Percentiles rank a stretch among this genome's conserved stretches.
These are phyloP conservation scores for Glossosoma conforme DNA, from an alignment of 1,140 invertebrate species.

Conservation along the genomic window DNA sequence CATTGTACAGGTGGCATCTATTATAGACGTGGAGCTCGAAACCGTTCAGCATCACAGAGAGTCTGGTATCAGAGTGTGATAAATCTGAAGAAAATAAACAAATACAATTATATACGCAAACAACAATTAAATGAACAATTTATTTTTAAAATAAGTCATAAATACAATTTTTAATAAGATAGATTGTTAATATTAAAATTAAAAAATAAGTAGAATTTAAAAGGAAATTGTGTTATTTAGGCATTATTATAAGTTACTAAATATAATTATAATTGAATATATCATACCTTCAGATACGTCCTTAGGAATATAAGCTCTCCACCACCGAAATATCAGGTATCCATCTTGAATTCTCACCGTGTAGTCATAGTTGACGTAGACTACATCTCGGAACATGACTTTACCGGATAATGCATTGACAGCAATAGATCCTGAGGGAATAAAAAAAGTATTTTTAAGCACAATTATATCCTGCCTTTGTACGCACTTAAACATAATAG, in stretches of 20 bases:
- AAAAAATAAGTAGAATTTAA: slow-evolving; percentile 1
- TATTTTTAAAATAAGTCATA: too few relatives aligned
- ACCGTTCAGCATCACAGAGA: slow-evolving; percentile 92
- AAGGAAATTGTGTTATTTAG: not conserved
- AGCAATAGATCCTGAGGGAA: slow-evolving; percentile 81
- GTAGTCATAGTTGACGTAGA: slow-evolving; percentile 93
- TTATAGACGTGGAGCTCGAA: slow-evolving; percentile 97
- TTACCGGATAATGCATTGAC: slow-evolving; percentile 93
- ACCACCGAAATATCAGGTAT: slow-evolving; percentile 96
- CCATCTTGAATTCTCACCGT: slow-evolving; percentile 92
- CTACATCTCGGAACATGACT: slow-evolving; percentile 96
- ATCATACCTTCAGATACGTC: slow-evolving; percentile 84
- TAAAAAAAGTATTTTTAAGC: not conserved
- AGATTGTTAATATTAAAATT: too few relatives aligned
- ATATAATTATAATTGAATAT: too few relatives aligned
- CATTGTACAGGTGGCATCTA: slow-evolving; percentile 80
- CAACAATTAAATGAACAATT: too few relatives aligned
- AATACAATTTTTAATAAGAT: too few relatives aligned
- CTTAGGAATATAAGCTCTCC: slow-evolving; percentile 91
- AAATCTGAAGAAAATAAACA: slow-evolving; percentile 63
- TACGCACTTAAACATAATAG: too few relatives aligned
- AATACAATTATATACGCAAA: too few relatives aligned
- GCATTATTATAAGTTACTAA: too few relatives aligned
- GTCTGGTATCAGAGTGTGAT: slow-evolving; percentile 89
- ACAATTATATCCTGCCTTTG: too few relatives aligned